Conservation (phyloP, 2,113 vertebrate genomes). For the Muscicapa adusta region DNA sequence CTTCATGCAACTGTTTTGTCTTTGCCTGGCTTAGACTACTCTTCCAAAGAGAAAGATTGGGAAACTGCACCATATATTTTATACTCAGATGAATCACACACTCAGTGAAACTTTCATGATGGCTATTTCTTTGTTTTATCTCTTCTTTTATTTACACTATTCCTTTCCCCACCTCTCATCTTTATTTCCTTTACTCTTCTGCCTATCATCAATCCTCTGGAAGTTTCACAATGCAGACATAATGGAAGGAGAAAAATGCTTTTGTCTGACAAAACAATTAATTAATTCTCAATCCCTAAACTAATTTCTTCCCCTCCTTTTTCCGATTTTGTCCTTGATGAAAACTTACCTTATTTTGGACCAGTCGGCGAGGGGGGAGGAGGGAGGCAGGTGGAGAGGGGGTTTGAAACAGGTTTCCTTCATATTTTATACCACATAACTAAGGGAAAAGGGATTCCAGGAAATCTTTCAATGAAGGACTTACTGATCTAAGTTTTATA, state of each 20-base stretch:
- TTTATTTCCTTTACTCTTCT: neutral
- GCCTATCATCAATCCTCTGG: neutral
- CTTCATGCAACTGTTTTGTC: neutral
- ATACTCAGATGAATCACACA: neutral
- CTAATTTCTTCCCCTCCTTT: neutral
- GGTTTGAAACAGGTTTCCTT: neutral
- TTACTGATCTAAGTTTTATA: neutral
- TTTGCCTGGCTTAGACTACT: neutral
- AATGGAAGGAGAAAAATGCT: neutral
- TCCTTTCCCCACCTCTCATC: neutral
- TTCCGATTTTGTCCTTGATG: neutral
- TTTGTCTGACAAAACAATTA: neutral
- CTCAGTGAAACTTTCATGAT: neutral
- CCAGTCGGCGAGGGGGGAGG: accelerated
- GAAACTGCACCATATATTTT: neutral
- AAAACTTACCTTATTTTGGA: neutral
- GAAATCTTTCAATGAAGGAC: neutral
- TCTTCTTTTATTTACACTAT: neutral
- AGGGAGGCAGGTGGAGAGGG: accelerated
- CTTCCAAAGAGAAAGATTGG: neutral
- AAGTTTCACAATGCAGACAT: neutral
- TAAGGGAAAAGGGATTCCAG: neutral
- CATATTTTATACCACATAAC: neutral
- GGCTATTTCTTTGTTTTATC: neutral
- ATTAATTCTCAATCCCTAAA: neutral